These are phyloP conservation scores for Petrocephalus microphthalmus DNA, from an alignment of 2,113 vertebrate species.

Conservation along the genomic window DNA sequence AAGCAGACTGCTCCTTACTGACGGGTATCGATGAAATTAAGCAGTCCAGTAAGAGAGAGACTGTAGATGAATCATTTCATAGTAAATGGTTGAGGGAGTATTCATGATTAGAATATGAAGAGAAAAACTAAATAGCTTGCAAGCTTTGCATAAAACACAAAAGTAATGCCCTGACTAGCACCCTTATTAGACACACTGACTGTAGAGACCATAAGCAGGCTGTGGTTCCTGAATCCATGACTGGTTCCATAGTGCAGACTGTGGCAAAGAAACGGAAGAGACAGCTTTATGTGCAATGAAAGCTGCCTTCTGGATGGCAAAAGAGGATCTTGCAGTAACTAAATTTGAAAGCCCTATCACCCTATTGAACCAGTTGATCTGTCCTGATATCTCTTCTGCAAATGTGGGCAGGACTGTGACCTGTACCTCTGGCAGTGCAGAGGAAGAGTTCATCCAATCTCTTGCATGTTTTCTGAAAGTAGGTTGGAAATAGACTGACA, in stretches of 20 bases:
- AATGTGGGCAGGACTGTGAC: neutral
- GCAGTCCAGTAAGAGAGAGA: neutral
- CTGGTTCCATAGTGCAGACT: neutral
- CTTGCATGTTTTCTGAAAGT: neutral
- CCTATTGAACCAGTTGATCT: neutral
- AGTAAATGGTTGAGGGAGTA: neutral
- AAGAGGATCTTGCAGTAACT: neutral
- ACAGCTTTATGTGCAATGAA: neutral
- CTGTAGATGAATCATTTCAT: neutral
- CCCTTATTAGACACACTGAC: neutral
- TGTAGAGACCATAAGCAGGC: neutral
- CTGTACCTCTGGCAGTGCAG: neutral
- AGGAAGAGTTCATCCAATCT: neutral
- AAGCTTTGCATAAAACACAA: neutral
- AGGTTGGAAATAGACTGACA: neutral
- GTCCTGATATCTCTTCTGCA: neutral
- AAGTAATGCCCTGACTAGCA: neutral
- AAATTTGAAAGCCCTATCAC: neutral
- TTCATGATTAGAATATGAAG: neutral
- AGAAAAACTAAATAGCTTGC: neutral
- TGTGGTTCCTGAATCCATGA: neutral
- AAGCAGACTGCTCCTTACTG: neutral
- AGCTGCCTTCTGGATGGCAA: neutral
- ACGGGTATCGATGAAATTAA: neutral
- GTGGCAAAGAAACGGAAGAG: neutral